Evolutionary conservation across 1,140 invertebrate species (phyloP).

Genomic region (Drepana arcuata): DNA sequence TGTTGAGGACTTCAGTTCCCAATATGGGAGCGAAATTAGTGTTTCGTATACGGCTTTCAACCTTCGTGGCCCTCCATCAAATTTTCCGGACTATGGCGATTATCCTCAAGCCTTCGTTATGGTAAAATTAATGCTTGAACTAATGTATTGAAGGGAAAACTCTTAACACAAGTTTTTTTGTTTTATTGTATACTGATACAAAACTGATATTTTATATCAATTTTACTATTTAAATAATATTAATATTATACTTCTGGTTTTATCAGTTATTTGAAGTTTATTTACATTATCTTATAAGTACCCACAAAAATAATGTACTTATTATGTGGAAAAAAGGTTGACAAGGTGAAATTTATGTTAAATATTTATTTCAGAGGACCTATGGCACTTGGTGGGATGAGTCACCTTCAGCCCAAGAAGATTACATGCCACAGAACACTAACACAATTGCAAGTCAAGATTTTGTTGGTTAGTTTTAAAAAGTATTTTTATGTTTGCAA

Average conservation of each 20-base stretch:
- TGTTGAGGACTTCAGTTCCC: conserved; percentile 89
- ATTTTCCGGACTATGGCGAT: conserved; percentile 91
- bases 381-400: conserved; percentile 92
- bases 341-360: too few relatives aligned
- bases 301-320: too few relatives aligned
- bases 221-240: too few relatives aligned
- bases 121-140: conserved; percentile 73
- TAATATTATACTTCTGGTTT: too few relatives aligned
- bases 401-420: conserved; percentile 78
- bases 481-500: too few relatives aligned
- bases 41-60: conserved; percentile 92
- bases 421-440: conserved; percentile 84
- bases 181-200: too few relatives aligned
- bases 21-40: conserved; percentile 90
- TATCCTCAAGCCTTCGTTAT: conserved; percentile 91
- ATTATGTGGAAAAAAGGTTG: too few relatives aligned
- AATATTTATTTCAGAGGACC: conserved; percentile 78
- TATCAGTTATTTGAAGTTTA: too few relatives aligned
- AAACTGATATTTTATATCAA: too few relatives aligned
- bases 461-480: conserved; percentile 81
- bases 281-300: too few relatives aligned
- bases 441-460: conserved; percentile 81
- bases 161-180: conserved; percentile 7
- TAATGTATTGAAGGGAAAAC: too few relatives aligned
- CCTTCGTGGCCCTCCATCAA: conserved; percentile 84